phyloP scores from a whole-genome alignment of 1,140 invertebrate species.

The Ceratina calcarata region DNA sequence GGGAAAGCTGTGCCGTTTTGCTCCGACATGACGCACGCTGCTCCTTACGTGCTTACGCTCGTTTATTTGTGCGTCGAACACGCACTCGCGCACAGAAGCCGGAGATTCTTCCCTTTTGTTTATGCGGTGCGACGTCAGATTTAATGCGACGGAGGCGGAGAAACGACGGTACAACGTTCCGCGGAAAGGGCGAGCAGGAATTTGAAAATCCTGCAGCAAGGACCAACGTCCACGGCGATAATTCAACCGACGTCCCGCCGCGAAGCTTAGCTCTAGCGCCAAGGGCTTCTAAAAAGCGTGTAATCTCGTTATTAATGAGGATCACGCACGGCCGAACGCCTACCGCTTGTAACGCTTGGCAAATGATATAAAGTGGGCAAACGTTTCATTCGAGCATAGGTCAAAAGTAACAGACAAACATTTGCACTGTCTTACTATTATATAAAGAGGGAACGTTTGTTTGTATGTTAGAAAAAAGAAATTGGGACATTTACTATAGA shows the following conservation, averaged over 20 bases:
- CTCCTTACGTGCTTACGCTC: constrained; percentile 3
- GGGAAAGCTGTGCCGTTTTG: constrained; percentile 50
- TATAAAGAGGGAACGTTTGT: too few relatives aligned
- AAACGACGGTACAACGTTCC: neutral
- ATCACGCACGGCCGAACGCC: constrained; percentile 35
- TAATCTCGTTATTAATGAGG: constrained; percentile 65
- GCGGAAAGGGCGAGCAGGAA: constrained; percentile 4
- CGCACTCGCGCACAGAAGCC: neutral
- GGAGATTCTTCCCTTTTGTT: constrained; percentile 57
- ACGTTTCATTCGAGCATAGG: too few relatives aligned
- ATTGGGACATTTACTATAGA: too few relatives aligned
- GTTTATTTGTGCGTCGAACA: constrained; percentile 30
- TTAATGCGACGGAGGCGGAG: constrained; percentile 52
- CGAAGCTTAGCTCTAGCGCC: constrained; percentile 46
- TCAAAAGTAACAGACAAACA: too few relatives aligned
- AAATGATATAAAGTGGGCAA: neutral
- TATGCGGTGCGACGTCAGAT: constrained; percentile 58
- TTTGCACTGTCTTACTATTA: neutral
- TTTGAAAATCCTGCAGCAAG: constrained; percentile 50
- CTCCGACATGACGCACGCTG: neutral
- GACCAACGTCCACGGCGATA: constrained; percentile 44
- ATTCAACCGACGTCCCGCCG: constrained; percentile 56
- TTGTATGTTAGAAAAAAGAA: too few relatives aligned
- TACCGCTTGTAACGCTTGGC: constrained; percentile 14
- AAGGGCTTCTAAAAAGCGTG: constrained; percentile 47